A percentile compares a stretch with the other conserved stretches of the same genome.
Evolutionary conservation across 2,797 vertebrate genomes (phyloP).

Genomic region (Acanthurus lineatus): DNA sequence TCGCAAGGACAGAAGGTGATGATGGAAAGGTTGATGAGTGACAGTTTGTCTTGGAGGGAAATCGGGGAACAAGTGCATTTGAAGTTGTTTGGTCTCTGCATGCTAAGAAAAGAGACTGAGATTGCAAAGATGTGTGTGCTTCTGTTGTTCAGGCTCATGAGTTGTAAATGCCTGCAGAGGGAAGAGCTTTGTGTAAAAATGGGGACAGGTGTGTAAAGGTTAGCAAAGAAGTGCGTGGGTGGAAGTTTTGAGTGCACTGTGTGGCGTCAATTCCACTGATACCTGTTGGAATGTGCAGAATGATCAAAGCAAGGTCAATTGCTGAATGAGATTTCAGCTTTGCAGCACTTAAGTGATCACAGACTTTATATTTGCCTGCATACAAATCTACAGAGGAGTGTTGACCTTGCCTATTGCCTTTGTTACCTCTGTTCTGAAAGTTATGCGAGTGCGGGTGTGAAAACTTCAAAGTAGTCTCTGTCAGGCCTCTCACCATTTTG

Average conservation of each 20-base stretch:
- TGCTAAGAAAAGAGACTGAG: constrained; percentile 55
- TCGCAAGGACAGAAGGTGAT: constrained; percentile 35
- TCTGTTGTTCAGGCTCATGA: constrained; percentile 61
- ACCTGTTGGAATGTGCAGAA: constrained; percentile 71
- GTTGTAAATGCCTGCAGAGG: constrained; percentile 66
- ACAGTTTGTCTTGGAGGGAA: constrained; percentile 49
- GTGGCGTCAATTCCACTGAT: constrained; percentile 47
- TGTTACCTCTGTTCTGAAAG: constrained; percentile 67
- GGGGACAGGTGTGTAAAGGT: constrained; percentile 32
- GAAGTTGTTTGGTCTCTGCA: constrained; percentile 58
- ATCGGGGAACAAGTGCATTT: constrained; percentile 72
- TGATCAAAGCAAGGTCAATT: constrained; percentile 67
- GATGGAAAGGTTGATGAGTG: constrained; percentile 38
- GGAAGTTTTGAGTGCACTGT: constrained; percentile 43
- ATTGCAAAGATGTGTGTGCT: constrained; percentile 64
- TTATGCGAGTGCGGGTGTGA: constrained; percentile 46
- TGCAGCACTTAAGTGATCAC: constrained; percentile 78
- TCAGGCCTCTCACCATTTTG: constrained; percentile 58
- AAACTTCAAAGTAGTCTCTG: constrained; percentile 42
- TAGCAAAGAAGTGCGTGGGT: constrained; percentile 41
- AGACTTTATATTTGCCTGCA: constrained; percentile 66
- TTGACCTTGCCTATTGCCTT: constrained; percentile 73
- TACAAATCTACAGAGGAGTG: constrained; percentile 68
- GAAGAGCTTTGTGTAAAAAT: constrained; percentile 57
- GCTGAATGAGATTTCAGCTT: constrained; percentile 71